Base-by-base conservation (phyloP, 2,113 vertebrate genomes). In the Syngnathus typhle region DNA sequence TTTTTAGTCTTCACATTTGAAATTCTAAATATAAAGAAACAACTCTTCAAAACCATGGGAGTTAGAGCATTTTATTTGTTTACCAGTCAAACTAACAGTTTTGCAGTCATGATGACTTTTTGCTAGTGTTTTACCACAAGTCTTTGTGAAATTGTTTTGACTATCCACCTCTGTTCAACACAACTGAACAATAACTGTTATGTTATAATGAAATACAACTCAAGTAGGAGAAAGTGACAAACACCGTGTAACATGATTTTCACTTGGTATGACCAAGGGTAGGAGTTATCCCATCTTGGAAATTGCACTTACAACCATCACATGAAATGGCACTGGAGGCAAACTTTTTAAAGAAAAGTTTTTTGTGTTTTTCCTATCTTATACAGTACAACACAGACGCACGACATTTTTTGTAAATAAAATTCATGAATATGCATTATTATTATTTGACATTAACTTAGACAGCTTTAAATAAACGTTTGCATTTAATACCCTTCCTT, bases 391-490 rank as follows among this genome's bases (percentile, higher is more conserved):
- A 77, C 55, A 36, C 13, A 58, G 7, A 58, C 36, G 27, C 15
- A 58, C 13, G 55, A 36, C 23, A 32, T 37, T 12, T 70, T 76
- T 81, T 65, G 74, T 72, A 43, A 69, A 74, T 82, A 80, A 73
- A 68, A 41, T 69, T 73, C 78, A 72, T 73, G 72, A 82, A 82
- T 86, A 85, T 43, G 41, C 2, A 43, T 64, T 85, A 83, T 81
- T 76, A 70, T 82, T 78, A 84, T 79, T 68, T 70, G 72, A 82
- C 67, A 38, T 79, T 83, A 87, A 83, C 72, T 85, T 85, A 87
- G 18, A 85, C 63, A 77, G 75, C 44, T 81, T 88, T 86, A 85
- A 86, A 89, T 88, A 87, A 13, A 76, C 36, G 47, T 83, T 83
- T 82, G 75, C 59, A 82, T 76, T 47, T 72, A 78, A 71, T 80